Evolutionary conservation across 2,888 invertebrate species (phyloP).

Genomic region (Stictocephala bisonia): DNA sequence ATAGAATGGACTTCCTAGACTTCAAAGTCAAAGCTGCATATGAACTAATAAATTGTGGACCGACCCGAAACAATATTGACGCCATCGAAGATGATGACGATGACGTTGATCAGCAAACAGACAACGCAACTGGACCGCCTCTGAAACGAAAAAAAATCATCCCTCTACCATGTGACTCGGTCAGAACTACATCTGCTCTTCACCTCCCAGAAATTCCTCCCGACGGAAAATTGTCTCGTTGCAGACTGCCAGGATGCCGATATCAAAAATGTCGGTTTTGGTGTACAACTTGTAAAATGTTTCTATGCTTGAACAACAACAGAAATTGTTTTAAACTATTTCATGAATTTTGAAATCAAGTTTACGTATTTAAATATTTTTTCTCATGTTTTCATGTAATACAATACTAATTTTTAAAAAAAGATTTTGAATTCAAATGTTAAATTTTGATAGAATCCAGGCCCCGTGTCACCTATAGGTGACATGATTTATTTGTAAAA

Average conservation of each 20-base stretch:
- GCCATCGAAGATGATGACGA: constrained; percentile 12
- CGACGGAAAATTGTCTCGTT: constrained; percentile 22
- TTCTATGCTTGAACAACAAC: constrained; percentile 32
- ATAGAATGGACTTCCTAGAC: constrained; percentile 25
- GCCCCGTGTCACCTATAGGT: constrained; percentile 7
- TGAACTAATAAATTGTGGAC: constrained; percentile 3
- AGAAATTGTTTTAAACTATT: constrained; percentile 29
- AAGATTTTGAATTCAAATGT: background rate
- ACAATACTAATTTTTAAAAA: no score
- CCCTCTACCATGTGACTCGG: constrained; percentile 12
- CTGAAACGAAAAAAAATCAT: constrained; percentile 25
- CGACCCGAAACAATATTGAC: background rate
- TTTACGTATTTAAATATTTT: no score
- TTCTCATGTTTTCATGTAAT: no score
- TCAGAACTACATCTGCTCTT: constrained; percentile 11
- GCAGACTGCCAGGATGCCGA: constrained; percentile 23
- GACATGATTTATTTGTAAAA: constrained; percentile 14
- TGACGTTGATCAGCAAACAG: background rate
- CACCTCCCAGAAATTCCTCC: constrained; percentile 21
- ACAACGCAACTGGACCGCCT: background rate
- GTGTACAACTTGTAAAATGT: constrained; percentile 25
- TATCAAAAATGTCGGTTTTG: constrained; percentile 8
- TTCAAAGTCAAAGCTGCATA: constrained; percentile 37
- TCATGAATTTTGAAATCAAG: background rate
- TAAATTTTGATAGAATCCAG: background rate